Base-by-base conservation (phyloP, 2,113 vertebrate species). In the Turdus rufiventris region DNA sequence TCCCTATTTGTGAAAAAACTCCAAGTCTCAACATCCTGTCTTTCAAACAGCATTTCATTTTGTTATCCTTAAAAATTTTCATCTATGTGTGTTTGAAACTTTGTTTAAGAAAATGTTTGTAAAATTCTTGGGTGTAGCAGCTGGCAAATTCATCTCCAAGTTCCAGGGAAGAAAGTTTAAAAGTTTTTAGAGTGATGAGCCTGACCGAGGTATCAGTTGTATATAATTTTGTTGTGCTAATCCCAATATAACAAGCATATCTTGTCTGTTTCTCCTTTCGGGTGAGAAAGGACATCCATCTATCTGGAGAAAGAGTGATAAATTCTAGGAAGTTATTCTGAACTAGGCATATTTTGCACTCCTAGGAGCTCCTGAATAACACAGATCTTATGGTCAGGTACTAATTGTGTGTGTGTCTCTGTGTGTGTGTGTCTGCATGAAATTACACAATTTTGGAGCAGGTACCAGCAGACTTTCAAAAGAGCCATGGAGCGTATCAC, bases 11-110 rank as follows among this genome's bases (percentile, higher is more conserved):
- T 57, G 63, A 70, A 93, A 93, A 97, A 92, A 38, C 74, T 94
- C 83, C 72, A 74, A 93, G 57, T 56, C 38, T 95, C 47, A 91
- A 29, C 53, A 96, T 96, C 94, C 82, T 91, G 24, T 95, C 88
- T 97, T 94, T 97, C 75, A 68, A 70, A 76, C 6, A 82, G 25
- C 36, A 73, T 70, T 91, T 87, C 21, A 34, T 88, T 86, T 71
- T 58, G 10, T 66, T 87, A 14, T 50, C 36, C 19, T 65, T 74
- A 29, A 73, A 81, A 94, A 63, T 14, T 51, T 84, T 43, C 36
- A 25, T 78, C 62, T 82, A 48, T 71, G 24, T 47, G 18, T 47
- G 18, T 72, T 93, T 75, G 54, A 65, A 89, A 24, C 6, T 25
- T 72, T 57, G 7, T 81, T 24, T 42, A 77, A 89, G 18, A 18